Base-by-base conservation (phyloP, 2,113 vertebrate species). In the Eudyptes chrysolophus region DNA sequence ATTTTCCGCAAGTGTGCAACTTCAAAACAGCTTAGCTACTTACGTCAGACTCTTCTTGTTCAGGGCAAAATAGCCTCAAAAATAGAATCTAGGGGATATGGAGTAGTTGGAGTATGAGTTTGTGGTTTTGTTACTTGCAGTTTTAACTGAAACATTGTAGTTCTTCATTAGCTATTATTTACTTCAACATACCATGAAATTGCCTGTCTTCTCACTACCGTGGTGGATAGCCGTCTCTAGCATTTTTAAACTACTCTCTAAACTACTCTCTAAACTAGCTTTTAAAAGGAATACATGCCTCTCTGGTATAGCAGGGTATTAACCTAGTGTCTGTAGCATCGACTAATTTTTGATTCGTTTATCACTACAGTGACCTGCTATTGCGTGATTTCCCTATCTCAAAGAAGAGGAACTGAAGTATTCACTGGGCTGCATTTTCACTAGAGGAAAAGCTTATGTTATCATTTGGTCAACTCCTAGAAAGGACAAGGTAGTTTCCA, bases 401-500 rank as follows among this genome's bases (percentile, higher is more conserved):
- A 29, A 18, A 83, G 54, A 95, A 27, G 70, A 87, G 52, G n/a
- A 83, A 92, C 65, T 44, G 7, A 82, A 76, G 21, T 60, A 20
- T 82, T 84, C 76, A 21, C 30, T 10, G 13, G 55, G 24, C 22
- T 68, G 20, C 66, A 14, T 84, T 82, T 81, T 87, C 57, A 49
- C 46, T 54, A 25, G 54, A 77, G 34, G 11, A 44, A 80, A 34
- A 40, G 24, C 49, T 92, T 84, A 48, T 3, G 7, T 84, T 89
- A 11, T 27, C 10, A n/a, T 89, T 86, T 64, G 44, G 24, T 87
- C 32, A 71, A 2, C n/a, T 70, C 64, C 61, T 94, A 66, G 71
- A 61, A 88, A 90, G 54, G 34, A 88, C 62, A 8, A 55, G 71
- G 75, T 95, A 83, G 54, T 86, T 96, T 97, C 75, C 85, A 88